Percentiles rank a stretch among this genome's conserved stretches.
phyloP scores from a whole-genome alignment of 2,113 vertebrate species.

The Indicator indicator region DNA sequence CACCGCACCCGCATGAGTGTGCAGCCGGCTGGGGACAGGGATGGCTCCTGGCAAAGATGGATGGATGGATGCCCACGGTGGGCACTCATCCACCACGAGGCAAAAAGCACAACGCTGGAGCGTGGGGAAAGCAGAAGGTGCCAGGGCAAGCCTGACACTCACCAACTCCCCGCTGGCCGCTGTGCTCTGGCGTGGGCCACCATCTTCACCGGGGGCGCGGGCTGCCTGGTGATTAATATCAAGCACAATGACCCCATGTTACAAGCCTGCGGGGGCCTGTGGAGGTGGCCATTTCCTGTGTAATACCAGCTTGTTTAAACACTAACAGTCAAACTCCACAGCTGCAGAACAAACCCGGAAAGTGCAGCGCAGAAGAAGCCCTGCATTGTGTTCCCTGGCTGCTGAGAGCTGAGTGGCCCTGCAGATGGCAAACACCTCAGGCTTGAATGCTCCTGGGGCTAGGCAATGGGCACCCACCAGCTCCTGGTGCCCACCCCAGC shows the following conservation, averaged over 20 bases:
- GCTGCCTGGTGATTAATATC: slow-evolving; percentile 81
- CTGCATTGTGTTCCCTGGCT: slow-evolving; percentile 72
- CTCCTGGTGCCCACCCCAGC: slow-evolving; percentile 36
- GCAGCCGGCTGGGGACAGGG: not conserved
- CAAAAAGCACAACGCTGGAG: rapidly evolving
- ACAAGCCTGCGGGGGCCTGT: slow-evolving; percentile 78
- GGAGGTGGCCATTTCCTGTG: slow-evolving; percentile 84
- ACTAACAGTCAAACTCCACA: slow-evolving; percentile 80
- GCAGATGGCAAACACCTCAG: slow-evolving; percentile 17
- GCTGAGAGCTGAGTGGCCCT: slow-evolving; percentile 42
- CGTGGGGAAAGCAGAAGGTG: rapidly evolving
- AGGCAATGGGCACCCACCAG: not conserved
- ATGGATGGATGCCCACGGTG: rapidly evolving
- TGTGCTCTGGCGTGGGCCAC: slow-evolving; percentile 12
- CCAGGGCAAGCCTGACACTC: not conserved
- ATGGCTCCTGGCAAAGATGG: not conserved
- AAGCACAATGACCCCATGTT: slow-evolving; percentile 82
- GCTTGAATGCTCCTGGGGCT: not conserved
- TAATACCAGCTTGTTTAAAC: slow-evolving; percentile 87
- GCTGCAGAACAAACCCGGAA: slow-evolving; percentile 84
- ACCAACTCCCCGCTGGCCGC: rapidly evolving
- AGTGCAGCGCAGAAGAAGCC: slow-evolving; percentile 78
- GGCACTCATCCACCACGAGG: not conserved
- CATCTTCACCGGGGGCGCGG: slow-evolving; percentile 64
- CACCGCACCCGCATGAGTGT: not conserved